Conservation (phyloP, 2,113 vertebrate species). For the Panurus biarmicus region DNA sequence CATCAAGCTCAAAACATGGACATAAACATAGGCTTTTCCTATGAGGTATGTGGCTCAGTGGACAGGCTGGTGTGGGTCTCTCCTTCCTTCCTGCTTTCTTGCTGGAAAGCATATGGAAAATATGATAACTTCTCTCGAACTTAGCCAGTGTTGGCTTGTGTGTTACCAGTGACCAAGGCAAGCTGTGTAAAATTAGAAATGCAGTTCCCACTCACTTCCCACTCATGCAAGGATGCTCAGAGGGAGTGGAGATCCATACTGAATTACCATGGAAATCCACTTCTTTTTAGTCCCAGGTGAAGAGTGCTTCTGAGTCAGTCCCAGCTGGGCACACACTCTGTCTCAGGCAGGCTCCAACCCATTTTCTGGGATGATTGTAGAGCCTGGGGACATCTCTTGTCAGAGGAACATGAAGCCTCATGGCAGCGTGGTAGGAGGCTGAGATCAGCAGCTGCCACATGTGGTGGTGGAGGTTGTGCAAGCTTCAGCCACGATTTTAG, state of each 20-base stretch:
- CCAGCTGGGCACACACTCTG: fast-evolving
- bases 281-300: neutral
- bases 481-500: neutral
- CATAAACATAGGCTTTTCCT: neutral
- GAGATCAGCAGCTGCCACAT: neutral
- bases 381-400: neutral
- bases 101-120: neutral
- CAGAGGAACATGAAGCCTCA: neutral
- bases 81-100: slow-evolving; percentile 28
- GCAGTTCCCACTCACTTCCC: neutral
- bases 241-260: neutral
- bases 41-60: neutral
- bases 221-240: neutral
- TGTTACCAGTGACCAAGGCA: neutral
- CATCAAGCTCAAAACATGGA: neutral
- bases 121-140: neutral
- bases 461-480: neutral
- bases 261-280: neutral
- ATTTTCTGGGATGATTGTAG: neutral
- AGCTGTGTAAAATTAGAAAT: slow-evolving; percentile 5
- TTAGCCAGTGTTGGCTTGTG: neutral
- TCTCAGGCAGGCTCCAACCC: neutral
- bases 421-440: neutral
- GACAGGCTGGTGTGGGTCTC: neutral
- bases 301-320: neutral